Evolutionary conservation across 2,113 vertebrate species (phyloP).

Genomic region (Ochotona princeps): DNA sequence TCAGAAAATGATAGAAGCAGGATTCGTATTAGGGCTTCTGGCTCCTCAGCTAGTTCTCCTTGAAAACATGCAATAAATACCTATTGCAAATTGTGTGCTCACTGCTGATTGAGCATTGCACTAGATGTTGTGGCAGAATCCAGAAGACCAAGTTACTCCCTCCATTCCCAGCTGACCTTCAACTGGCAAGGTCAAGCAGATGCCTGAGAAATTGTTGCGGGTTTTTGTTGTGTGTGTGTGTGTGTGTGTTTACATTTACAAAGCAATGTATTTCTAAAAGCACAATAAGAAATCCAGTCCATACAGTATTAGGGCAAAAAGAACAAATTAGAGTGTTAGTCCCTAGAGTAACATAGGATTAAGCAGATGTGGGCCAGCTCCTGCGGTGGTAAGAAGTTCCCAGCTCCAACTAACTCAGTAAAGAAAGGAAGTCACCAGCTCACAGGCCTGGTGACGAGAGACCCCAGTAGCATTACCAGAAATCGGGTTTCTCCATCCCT

Average conservation of each 20-base stretch:
- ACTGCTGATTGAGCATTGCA: not conserved
- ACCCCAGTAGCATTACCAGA: not conserved
- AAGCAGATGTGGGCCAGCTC: not conserved
- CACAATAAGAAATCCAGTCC: not conserved
- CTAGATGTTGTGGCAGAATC: not conserved
- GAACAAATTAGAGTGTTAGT: not conserved
- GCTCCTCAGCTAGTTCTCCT: not conserved
- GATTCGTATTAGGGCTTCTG: slow-evolving; percentile 15
- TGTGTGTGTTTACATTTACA: not conserved
- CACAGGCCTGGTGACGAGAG: not conserved
- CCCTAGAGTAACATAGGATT: not conserved
- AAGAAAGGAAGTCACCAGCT: not conserved
- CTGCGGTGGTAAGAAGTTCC: not conserved
- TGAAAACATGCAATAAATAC: slow-evolving; percentile 45
- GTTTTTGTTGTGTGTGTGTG: too few species aligned
- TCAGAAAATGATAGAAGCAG: not conserved
- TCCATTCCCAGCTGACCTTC: not conserved
- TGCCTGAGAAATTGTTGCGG: not conserved
- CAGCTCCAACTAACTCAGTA: not conserved
- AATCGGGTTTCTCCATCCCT: not conserved
- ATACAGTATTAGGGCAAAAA: not conserved
- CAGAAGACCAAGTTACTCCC: not conserved
- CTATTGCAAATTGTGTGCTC: slow-evolving; percentile 32
- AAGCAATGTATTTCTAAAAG: slow-evolving; percentile 21
- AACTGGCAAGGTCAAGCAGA: slow-evolving; percentile 2